Evolutionary conservation across 1,140 invertebrate genomes (phyloP), one percentile per base, ranked within the genome.

Genomic region (Ephestia elutella): DNA sequence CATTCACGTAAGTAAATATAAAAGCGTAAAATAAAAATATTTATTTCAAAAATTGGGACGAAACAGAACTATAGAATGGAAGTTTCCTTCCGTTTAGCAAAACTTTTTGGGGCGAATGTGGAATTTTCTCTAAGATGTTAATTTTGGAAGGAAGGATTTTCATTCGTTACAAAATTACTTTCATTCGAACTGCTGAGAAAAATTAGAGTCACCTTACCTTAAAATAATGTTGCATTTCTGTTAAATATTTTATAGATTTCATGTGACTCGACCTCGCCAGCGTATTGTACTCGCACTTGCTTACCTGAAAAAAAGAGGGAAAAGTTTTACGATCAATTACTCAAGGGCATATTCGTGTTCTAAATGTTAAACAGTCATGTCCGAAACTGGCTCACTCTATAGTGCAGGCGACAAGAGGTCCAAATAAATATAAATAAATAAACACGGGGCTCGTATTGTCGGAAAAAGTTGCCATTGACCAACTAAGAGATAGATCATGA

Each of bases 281-380:
- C 59, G 59, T 63, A 62, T 72, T 75, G 73, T 72, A 66, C 56
- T 64, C 62, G 62, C n/a, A 53, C 54, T 54, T 54, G 48, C 78
- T 76, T 80, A 80, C 75, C 78, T 80, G 78, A 58, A 59, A 63
- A 65, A 64, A 71, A 66, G 21, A 68, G 65, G 69, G 72, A 65
- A 60, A 58, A 48, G 49, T 60, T 67, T 66, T 66, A 71, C 63
- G 58, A 59, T 58, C 66, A 65, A 63, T 63, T 54, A 62, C 60
- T 61, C 62, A 59, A 60, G 58, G 56, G 59, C 49, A 61, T 54
- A 57, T 61, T 56, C 48, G 35, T 56, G 32, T 56, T 56, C 18
- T 49, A 57, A 57, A 57, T 53, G 50, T 53, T 53, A 49, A 30
- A 30, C 44, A 35, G 35, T 11, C 19, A 13, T 15, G 19, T 44